phyloP scores from a whole-genome alignment of 2,888 invertebrate genomes.

The Pollenia angustigena region DNA sequence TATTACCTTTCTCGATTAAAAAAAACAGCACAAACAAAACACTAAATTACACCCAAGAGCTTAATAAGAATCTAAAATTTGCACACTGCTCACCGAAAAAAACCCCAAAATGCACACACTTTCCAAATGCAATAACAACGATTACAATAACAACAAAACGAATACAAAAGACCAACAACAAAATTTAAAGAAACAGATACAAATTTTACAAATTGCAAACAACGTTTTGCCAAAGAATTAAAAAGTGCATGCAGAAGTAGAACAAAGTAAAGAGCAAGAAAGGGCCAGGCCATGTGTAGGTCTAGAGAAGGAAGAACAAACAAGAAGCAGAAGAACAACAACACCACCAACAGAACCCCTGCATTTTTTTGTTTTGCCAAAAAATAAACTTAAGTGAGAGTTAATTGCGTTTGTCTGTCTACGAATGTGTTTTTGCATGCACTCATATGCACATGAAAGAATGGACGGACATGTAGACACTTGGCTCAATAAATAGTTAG shows the following conservation, averaged over 20 bases:
- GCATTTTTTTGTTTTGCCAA: conserved; percentile 19
- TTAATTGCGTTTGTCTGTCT: conserved; percentile 72
- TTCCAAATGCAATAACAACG: conserved; percentile 45
- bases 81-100: background rate
- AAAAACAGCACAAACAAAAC: conserved; percentile 33
- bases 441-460: conserved; percentile 42
- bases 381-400: conserved; percentile 66
- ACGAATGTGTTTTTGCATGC: conserved; percentile 22
- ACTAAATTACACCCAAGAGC: conserved; percentile 64
- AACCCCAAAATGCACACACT: conserved; percentile 27
- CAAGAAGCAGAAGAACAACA: conserved; percentile 5
- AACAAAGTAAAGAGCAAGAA: background rate
- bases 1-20: conserved; percentile 21
- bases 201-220: conserved; percentile 58
- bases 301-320: conserved; percentile 4
- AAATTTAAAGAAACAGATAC: conserved; percentile 65
- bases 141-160: background rate
- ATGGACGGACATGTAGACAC: conserved; percentile 28
- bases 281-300: background rate
- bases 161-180: conserved; percentile 38
- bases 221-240: conserved; percentile 45
- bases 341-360: conserved; percentile 22
- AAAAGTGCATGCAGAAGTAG: conserved; percentile 64
- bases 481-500: conserved; percentile 24
- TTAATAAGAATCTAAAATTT: conserved; percentile 60